phyloP scores from a whole-genome alignment of 2,113 vertebrate genomes.

The Tenrec ecaudatus region DNA sequence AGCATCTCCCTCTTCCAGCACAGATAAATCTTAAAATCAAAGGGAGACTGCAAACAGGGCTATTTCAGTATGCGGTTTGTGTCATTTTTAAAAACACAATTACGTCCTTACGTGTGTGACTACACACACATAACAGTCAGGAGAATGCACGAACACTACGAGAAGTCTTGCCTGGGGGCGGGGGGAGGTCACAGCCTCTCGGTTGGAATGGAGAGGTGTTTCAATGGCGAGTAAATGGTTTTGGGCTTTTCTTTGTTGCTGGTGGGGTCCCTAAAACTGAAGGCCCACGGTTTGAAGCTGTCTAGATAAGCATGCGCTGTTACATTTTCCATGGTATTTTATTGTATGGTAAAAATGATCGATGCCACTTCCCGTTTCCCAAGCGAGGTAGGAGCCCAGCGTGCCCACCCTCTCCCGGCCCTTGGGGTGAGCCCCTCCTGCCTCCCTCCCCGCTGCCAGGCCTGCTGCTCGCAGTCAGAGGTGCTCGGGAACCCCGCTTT shows the following conservation, averaged over 20 bases:
- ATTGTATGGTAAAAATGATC: not conserved
- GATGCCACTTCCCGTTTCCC: not conserved
- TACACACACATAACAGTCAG: not conserved
- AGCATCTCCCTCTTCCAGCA: not conserved
- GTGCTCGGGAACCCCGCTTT: not conserved
- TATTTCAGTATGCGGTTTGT: not conserved
- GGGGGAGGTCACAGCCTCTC: not conserved
- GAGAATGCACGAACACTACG: not conserved
- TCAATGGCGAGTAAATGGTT: not conserved
- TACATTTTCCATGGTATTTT: slow-evolving; percentile 30
- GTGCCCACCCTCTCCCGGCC: not conserved
- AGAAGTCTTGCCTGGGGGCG: not conserved
- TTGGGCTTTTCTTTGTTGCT: not conserved
- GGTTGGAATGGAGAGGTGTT: not conserved
- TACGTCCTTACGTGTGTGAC: not conserved
- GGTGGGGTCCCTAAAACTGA: not conserved
- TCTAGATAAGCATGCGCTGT: not conserved
- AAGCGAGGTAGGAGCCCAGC: not conserved
- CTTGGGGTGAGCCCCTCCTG: not conserved
- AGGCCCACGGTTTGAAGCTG: not conserved
- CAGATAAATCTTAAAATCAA: not conserved
- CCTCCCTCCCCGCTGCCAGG: no score
- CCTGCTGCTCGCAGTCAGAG: no score
- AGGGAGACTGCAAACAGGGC: not conserved
- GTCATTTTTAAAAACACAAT: slow-evolving; percentile 18